phyloP scores from a whole-genome alignment of 2,797 vertebrate species.

The Gorsachius magnificus region DNA sequence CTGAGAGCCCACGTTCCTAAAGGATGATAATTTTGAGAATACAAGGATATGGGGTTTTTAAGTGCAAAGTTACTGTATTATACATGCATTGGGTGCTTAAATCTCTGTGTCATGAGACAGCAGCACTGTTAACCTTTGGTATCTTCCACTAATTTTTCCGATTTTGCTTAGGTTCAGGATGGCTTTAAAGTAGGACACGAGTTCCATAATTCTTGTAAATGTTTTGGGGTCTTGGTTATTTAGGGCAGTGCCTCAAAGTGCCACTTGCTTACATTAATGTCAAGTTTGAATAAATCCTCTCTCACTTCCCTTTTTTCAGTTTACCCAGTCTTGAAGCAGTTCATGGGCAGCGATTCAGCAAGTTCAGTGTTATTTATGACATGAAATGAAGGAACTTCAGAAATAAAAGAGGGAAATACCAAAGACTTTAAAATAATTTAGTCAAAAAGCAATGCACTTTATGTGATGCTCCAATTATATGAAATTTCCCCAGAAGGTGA shows the following conservation, averaged over 20 bases:
- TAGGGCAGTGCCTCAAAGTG: neutral
- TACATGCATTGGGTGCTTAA: neutral
- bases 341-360: neutral
- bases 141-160: neutral
- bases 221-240: neutral
- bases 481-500: neutral
- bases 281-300: neutral
- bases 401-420: slow-evolving; percentile 23
- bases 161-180: neutral
- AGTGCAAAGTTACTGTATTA: neutral
- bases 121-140: neutral
- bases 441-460: neutral
- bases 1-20: neutral
- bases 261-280: neutral
- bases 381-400: slow-evolving; percentile 15
- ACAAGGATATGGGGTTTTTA: neutral
- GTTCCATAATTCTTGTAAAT: neutral
- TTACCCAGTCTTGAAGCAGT: neutral
- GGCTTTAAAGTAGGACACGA: neutral
- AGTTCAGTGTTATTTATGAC: slow-evolving; percentile 17
- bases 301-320: neutral
- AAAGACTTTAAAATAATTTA: neutral
- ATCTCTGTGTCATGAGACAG: neutral
- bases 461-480: neutral
- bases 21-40: neutral